phyloP scores from a whole-genome alignment of 2,113 vertebrate genomes.

The Uria lomvia region DNA sequence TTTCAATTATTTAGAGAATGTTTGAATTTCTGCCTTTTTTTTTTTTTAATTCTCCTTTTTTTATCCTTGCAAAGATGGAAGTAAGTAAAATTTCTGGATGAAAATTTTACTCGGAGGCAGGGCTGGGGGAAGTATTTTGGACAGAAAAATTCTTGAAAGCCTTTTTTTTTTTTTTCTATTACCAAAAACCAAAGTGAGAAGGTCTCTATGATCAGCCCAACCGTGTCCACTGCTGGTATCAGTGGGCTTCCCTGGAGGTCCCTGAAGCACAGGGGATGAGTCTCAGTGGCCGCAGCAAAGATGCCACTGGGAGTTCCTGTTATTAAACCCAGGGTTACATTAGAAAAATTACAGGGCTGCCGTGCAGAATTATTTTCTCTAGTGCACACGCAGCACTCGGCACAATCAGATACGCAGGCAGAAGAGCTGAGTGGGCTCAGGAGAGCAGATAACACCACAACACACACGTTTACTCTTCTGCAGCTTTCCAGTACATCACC shows the following conservation, averaged over 20 bases:
- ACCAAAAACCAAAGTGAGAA: background rate
- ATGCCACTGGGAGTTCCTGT: background rate
- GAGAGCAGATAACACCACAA: background rate
- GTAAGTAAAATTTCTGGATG: background rate
- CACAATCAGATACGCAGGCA: fast-evolving
- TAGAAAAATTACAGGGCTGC: background rate
- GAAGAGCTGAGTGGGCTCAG: background rate
- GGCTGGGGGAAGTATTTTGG: background rate
- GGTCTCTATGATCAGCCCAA: background rate
- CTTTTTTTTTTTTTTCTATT: background rate
- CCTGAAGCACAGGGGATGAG: too few species aligned
- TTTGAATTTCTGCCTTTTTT: background rate
- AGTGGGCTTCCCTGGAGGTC: background rate
- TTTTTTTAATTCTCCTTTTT: background rate
- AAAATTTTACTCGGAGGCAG: background rate
- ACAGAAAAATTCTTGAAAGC: background rate
- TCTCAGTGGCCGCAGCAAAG: background rate
- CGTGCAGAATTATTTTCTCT: too few species aligned
- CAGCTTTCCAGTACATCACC: background rate
- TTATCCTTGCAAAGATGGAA: background rate
- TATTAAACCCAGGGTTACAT: background rate
- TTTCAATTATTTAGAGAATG: background rate
- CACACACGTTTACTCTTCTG: background rate
- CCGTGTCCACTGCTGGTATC: background rate
- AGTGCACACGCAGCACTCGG: background rate